Percentiles rank a stretch among this genome's conserved stretches.
phyloP scores from a whole-genome alignment of 2,888 invertebrate genomes.

The Teleiodes luculella region DNA sequence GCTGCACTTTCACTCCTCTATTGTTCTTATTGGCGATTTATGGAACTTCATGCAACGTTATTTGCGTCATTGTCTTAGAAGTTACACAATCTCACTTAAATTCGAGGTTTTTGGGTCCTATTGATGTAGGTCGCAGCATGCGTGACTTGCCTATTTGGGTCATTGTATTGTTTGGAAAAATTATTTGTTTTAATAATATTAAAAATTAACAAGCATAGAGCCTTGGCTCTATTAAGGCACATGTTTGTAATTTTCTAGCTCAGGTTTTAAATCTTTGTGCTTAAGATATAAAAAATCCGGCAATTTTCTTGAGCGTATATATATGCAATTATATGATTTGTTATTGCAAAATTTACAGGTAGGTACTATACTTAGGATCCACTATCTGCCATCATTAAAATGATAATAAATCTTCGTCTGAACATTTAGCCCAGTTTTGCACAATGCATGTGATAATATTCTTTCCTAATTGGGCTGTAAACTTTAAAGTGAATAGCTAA shows the following conservation, averaged over 20 bases:
- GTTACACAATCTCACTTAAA: conserved; percentile 47
- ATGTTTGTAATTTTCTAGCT: too few relatives aligned
- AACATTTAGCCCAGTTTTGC: neutral
- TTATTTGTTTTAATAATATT: neutral
- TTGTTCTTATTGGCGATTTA: conserved; percentile 64
- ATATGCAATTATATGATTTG: too few relatives aligned
- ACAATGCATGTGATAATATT: neutral
- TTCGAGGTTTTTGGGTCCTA: conserved; percentile 32
- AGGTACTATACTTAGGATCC: too few relatives aligned
- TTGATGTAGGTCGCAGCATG: conserved; percentile 39
- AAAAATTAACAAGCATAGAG: neutral
- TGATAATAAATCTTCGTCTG: too few relatives aligned
- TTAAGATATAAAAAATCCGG: too few relatives aligned
- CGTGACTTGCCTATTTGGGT: conserved; percentile 10
- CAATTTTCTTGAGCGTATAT: too few relatives aligned
- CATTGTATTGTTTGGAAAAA: neutral
- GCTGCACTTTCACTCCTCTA: conserved; percentile 67
- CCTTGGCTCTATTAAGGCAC: too few relatives aligned
- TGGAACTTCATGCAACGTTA: conserved; percentile 40
- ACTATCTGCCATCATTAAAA: too few relatives aligned
- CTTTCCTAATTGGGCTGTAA: conserved; percentile 7
- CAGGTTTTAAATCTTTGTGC: too few relatives aligned
- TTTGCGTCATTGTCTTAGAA: conserved; percentile 48
- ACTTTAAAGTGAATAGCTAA: neutral
- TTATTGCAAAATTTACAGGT: too few relatives aligned